Conservation (phyloP, 2,797 vertebrate species). For the Halcyon leucocephala region DNA sequence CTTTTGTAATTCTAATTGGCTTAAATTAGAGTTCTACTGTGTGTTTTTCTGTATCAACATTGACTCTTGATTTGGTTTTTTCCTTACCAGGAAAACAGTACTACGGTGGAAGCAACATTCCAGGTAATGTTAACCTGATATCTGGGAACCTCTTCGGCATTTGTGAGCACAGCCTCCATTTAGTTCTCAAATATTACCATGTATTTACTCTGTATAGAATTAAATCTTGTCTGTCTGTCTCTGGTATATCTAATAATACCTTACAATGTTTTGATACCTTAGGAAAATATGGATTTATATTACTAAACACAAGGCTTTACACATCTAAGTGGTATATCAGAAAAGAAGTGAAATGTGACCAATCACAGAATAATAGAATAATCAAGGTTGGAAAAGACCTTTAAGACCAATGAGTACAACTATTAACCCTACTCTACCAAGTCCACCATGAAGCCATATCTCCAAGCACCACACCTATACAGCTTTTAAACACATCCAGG, state of each 20-base stretch:
- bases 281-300: neutral
- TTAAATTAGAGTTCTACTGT: neutral
- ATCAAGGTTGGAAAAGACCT: no score
- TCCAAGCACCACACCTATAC: no score
- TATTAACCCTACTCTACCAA: no score
- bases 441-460: no score
- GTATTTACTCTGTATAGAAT: neutral
- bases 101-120: neutral
- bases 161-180: neutral
- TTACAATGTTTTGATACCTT: neutral
- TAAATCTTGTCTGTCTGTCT: neutral
- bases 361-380: neutral
- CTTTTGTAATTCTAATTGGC: neutral
- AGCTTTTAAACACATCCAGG: no score
- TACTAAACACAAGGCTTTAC: neutral
- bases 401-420: no score
- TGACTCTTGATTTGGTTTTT: neutral
- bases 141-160: neutral
- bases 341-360: neutral
- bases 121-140: neutral
- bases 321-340: neutral
- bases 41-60: neutral
- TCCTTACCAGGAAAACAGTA: neutral
- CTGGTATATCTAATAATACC: neutral
- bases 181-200: neutral